phyloP scores from a whole-genome alignment of 1,140 invertebrate genomes.

The Andrena cerasifolii region DNA sequence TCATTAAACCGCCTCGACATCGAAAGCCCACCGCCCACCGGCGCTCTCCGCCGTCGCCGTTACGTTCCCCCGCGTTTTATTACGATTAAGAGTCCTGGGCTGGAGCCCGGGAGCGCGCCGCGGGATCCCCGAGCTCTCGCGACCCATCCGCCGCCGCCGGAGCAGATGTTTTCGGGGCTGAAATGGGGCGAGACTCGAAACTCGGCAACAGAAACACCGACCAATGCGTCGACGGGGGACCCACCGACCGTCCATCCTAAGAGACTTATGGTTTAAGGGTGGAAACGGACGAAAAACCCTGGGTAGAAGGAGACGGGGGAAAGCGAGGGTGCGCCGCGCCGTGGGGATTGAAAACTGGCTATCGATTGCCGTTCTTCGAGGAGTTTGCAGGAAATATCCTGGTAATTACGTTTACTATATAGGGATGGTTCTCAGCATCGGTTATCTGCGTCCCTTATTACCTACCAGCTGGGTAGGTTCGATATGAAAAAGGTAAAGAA shows the following conservation, averaged over 20 bases:
- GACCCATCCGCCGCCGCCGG: not conserved
- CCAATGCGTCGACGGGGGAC: conserved; percentile 1
- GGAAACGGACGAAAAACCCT: not conserved
- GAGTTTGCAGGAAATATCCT: too few species aligned
- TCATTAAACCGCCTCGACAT: conserved; percentile 35
- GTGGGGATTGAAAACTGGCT: conserved; percentile 5
- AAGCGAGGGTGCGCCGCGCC: not conserved
- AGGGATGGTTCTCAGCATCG: too few species aligned
- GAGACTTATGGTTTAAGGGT: conserved; percentile 53
- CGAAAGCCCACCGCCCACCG: not conserved
- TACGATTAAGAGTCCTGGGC: conserved; percentile 13
- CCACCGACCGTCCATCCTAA: conserved; percentile 7
- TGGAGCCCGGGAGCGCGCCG: too few species aligned
- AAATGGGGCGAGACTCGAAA: conserved; percentile 35
- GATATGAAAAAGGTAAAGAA: too few species aligned
- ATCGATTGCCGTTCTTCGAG: too few species aligned
- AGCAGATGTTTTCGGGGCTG: conserved; percentile 42
- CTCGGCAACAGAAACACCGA: conserved; percentile 40
- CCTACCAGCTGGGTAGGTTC: too few species aligned
- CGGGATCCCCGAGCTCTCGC: not conserved
- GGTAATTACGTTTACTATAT: too few species aligned
- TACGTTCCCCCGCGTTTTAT: conserved; percentile 22
- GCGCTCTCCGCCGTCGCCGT: not conserved
- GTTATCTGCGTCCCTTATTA: too few species aligned
- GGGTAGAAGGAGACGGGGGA: not conserved